These are phyloP conservation scores for Heliconius nattereri DNA, from an alignment of 1,140 invertebrate species.

Conservation along the genomic window DNA sequence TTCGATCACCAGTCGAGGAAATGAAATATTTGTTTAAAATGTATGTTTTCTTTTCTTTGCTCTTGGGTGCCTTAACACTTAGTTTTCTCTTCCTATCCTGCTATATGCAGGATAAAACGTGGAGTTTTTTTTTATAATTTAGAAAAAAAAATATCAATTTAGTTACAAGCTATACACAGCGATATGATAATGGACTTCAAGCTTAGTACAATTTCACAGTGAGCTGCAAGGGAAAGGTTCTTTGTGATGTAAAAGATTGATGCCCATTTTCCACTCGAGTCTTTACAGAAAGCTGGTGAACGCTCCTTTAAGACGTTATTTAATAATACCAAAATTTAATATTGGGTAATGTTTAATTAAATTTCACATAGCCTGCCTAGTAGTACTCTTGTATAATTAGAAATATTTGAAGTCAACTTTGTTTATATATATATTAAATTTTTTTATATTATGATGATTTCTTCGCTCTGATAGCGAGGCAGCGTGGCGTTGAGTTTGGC, in stretches of 20 bases:
- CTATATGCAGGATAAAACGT: too few species aligned
- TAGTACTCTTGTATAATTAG: not conserved
- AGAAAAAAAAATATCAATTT: not conserved
- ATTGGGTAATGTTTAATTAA: slow-evolving; percentile 3
- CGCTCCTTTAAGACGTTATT: slow-evolving; percentile 10
- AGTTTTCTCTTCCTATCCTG: too few species aligned
- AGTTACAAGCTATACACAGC: not conserved
- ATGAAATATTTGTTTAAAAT: too few species aligned
- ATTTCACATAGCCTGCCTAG: not conserved
- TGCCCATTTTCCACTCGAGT: slow-evolving; percentile 48
- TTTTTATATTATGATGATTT: too few species aligned
- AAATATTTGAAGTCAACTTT: not conserved
- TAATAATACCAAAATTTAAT: not conserved
- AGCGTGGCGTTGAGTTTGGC: too few species aligned
- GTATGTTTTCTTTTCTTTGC: too few species aligned
- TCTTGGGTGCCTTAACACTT: too few species aligned
- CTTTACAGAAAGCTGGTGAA: slow-evolving; percentile 31
- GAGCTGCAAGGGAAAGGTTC: slow-evolving; percentile 38
- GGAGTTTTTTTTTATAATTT: too few species aligned
- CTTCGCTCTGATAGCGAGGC: too few species aligned
- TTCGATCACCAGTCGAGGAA: too few species aligned
- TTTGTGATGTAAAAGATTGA: slow-evolving; percentile 64
- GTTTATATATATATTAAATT: not conserved
- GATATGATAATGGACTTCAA: not conserved
- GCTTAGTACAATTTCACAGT: slow-evolving; percentile 44